phyloP scores from a whole-genome alignment of 1,140 invertebrate species.

The Stenopsyche tienmushanensis region DNA sequence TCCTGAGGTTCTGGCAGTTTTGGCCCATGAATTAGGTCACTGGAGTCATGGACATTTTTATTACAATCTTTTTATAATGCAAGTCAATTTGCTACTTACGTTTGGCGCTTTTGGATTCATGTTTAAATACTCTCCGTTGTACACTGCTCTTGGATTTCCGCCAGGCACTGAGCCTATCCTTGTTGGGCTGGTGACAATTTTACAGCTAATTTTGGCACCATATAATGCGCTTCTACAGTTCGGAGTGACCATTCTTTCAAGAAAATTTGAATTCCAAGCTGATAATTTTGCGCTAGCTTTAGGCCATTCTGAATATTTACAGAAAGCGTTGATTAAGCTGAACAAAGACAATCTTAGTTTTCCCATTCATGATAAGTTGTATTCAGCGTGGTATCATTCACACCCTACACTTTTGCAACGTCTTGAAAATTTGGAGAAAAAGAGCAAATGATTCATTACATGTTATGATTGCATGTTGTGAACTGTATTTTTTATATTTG shows the following conservation, averaged over 20 bases:
- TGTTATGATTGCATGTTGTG: too few relatives aligned
- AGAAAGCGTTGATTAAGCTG: conserved; percentile 85
- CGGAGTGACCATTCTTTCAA: conserved; percentile 65
- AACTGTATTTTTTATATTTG: too few relatives aligned
- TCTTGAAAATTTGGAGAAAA: conserved; percentile 73
- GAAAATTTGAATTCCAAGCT: conserved; percentile 95
- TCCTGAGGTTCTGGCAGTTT: conserved; percentile 91
- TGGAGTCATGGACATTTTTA: conserved; percentile 93
- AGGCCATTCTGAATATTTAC: conserved; percentile 70
- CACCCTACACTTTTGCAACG: conserved; percentile 96
- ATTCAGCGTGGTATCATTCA: conserved; percentile 91
- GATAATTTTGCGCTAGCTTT: conserved; percentile 88
- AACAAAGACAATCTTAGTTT: conserved; percentile 94
- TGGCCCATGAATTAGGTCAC: conserved; percentile 96
- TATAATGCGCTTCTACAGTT: conserved; percentile 85
- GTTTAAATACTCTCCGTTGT: conserved; percentile 78
- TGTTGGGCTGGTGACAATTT: conserved; percentile 89
- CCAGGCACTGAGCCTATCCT: conserved; percentile 76
- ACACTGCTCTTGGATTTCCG: conserved; percentile 86
- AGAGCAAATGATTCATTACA: conserved; percentile 49
- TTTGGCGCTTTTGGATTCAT: conserved; percentile 86
- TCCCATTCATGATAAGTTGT: conserved; percentile 87
- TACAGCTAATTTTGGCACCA: conserved; percentile 89
- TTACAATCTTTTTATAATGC: conserved; percentile 83
- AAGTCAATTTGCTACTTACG: conserved; percentile 73